A percentile compares a stretch with the other conserved stretches of the same genome.
phyloP scores from a whole-genome alignment of 2,888 invertebrate species.

The Scaptomyza caliginosa region DNA sequence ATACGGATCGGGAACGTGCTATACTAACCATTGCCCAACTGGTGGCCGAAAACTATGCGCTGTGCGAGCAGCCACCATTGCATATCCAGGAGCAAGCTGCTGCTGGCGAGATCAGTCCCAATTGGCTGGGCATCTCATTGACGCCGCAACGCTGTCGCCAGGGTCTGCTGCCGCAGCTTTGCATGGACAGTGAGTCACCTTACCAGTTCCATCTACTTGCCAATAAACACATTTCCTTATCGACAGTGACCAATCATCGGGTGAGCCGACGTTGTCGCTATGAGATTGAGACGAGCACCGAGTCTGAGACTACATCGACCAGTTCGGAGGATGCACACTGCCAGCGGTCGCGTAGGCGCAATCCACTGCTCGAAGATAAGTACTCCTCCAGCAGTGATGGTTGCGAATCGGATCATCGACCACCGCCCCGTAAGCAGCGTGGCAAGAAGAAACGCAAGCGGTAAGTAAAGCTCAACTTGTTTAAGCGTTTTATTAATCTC shows the following conservation, averaged over 20 bases:
- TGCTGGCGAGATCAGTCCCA: conserved; percentile 65
- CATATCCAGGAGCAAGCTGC: conserved; percentile 70
- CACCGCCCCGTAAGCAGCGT: conserved; percentile 59
- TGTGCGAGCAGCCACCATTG: conserved; percentile 78
- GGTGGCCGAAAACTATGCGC: conserved; percentile 80
- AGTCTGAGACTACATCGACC: conserved; percentile 79
- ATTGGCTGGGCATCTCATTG: conserved; percentile 82
- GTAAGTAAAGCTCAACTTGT: conserved; percentile 15
- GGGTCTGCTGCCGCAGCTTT: conserved; percentile 81
- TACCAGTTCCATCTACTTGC: background rate
- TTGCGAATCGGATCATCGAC: conserved; percentile 82
- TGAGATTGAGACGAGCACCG: conserved; percentile 81
- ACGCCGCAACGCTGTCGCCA: conserved; percentile 83
- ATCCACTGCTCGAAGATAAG: conserved; percentile 41
- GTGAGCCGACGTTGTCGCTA: conserved; percentile 64
- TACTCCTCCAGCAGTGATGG: conserved; percentile 83
- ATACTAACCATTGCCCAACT: conserved; percentile 85
- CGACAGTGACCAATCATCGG: conserved; percentile 68
- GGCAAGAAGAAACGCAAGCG: conserved; percentile 67
- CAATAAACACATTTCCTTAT: background rate
- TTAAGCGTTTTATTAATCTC: background rate
- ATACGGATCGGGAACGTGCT: conserved; percentile 88
- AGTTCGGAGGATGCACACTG: conserved; percentile 69
- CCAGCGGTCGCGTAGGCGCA: conserved; percentile 49
- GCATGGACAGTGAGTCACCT: conserved; percentile 65